phyloP scores from a whole-genome alignment of 2,888 invertebrate genomes.

The Coleophora deauratella region DNA sequence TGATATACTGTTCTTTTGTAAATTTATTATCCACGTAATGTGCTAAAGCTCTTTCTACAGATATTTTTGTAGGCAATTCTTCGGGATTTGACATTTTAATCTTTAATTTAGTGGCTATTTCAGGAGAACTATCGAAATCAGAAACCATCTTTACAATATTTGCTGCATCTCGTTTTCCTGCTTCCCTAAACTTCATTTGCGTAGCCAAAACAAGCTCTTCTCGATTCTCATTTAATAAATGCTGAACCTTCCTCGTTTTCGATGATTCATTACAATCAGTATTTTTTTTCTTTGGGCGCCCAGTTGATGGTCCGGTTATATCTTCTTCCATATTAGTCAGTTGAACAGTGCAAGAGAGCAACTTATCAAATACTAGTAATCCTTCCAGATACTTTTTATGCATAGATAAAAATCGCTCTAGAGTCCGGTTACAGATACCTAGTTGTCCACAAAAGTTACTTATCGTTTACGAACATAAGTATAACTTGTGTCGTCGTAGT shows the following conservation, averaged over 20 bases:
- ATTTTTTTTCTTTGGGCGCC: background rate
- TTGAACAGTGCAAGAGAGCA: background rate
- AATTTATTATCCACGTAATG: background rate
- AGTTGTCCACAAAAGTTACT: background rate
- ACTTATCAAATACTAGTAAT: too few relatives aligned
- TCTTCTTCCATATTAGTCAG: background rate
- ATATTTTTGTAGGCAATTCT: background rate
- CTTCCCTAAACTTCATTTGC: constrained; percentile 1
- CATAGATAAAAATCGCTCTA: background rate
- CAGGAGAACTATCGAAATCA: background rate
- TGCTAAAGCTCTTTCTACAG: background rate
- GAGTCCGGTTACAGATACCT: background rate
- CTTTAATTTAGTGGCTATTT: background rate
- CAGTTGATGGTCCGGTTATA: background rate
- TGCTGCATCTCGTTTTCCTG: constrained; percentile 1
- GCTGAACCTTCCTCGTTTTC: background rate
- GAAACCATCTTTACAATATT: constrained; percentile 1
- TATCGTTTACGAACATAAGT: background rate
- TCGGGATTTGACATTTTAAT: background rate
- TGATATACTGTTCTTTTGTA: background rate
- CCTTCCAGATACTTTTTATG: background rate
- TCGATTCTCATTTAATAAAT: background rate
- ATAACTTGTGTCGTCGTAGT: background rate
- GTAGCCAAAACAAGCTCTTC: constrained; percentile 2
- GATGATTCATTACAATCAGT: background rate